Evolutionary conservation across 2,888 invertebrate species (phyloP).

Genomic region (Heterodera filipjevi): DNA sequence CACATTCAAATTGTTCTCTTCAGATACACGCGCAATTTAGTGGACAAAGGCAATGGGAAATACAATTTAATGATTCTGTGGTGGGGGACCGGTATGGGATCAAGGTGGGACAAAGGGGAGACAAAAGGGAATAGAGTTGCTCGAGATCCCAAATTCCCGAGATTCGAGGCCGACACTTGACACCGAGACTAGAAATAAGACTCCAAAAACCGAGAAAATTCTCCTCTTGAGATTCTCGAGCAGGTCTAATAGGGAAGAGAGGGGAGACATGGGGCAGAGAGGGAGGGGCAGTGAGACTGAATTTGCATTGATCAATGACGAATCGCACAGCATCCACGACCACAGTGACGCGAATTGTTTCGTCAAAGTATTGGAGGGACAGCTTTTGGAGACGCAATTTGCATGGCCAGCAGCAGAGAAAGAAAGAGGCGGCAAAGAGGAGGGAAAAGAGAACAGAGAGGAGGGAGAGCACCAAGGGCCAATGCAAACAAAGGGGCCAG

Average conservation of each 20-base stretch:
- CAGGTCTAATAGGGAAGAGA: too few relatives aligned
- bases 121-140: background rate
- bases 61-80: constrained; percentile 97
- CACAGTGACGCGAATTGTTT: constrained; percentile 95
- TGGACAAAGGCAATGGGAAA: constrained; percentile 92
- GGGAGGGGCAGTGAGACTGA: too few relatives aligned
- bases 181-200: too few relatives aligned
- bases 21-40: constrained; percentile 92
- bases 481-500: constrained; percentile 75
- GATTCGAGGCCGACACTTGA: too few relatives aligned
- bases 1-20: constrained; percentile 54
- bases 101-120: constrained; percentile 71
- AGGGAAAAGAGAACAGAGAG: background rate
- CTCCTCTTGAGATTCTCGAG: too few relatives aligned
- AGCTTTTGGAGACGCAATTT: constrained; percentile 80
- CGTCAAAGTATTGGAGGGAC: constrained; percentile 85
- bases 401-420: constrained; percentile 75
- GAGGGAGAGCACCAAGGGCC: constrained; percentile 62
- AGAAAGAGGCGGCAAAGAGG: background rate
- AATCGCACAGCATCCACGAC: constrained; percentile 85
- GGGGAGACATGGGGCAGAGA: too few relatives aligned
- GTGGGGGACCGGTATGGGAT: constrained; percentile 83
- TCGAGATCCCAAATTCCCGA: too few relatives aligned
- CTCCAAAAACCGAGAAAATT: too few relatives aligned
- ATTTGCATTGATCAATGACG: too few relatives aligned